These are phyloP conservation scores for Lepidocolaptes lacrymiger DNA, from an alignment of 2,797 vertebrate species.

Conservation along the genomic window DNA sequence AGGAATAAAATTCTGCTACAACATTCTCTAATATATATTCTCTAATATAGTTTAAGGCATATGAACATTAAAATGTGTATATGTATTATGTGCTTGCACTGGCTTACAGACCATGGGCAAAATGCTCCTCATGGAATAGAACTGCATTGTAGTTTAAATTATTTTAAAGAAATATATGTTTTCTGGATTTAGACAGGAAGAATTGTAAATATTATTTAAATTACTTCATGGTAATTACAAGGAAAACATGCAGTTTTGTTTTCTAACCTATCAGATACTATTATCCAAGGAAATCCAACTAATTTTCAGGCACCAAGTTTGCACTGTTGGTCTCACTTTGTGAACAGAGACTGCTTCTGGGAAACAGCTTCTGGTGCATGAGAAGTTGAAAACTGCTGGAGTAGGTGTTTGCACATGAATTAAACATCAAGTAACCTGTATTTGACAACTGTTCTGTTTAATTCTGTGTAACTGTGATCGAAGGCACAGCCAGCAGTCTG, in stretches of 20 bases:
- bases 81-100: neutral
- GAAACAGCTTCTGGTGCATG: neutral
- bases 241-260: neutral
- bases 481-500: neutral
- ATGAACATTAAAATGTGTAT: neutral
- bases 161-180: neutral
- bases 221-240: neutral
- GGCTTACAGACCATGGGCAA: neutral
- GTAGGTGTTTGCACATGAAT: slow-evolving; percentile 18
- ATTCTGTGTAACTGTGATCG: neutral
- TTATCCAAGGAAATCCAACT: neutral
- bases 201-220: neutral
- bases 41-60: neutral
- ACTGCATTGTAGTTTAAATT: neutral
- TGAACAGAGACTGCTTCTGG: neutral
- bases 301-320: neutral
- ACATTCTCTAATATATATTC: neutral
- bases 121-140: neutral
- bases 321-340: neutral
- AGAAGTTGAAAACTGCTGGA: neutral
- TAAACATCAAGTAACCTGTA: neutral
- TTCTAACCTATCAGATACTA: neutral
- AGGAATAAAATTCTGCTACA: neutral
- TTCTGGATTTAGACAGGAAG: neutral
- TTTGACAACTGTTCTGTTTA: slow-evolving; percentile 16